A percentile compares a stretch with the other conserved stretches of the same genome.
These are phyloP conservation scores for Hirtodrosophila trivittata DNA, from an alignment of 2,888 invertebrate genomes.

Conservation along the genomic window DNA sequence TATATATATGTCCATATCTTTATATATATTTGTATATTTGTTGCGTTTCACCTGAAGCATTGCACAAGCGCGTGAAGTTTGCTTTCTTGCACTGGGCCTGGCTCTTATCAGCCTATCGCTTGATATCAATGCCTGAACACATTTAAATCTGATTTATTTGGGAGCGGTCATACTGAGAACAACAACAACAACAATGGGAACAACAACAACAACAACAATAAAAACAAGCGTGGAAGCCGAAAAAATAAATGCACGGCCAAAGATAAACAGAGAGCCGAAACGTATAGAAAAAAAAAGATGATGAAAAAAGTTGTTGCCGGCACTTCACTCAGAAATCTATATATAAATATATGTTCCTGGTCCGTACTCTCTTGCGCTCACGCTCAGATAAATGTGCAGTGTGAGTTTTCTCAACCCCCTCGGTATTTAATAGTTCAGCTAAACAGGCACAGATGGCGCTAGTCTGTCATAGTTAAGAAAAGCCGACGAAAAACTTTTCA, in stretches of 20 bases:
- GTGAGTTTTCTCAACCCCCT: conserved; percentile 27
- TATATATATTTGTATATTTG: too few species aligned
- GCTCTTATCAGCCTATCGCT: not conserved
- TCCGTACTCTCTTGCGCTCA: too few species aligned
- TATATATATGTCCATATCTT: too few species aligned
- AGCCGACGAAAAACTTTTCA: conserved; percentile 8
- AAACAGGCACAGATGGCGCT: conserved; percentile 61
- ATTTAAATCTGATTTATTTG: conserved; percentile 30
- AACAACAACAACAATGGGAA: conserved; percentile 37
- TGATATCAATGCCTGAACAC: not conserved
- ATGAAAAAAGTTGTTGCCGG: conserved; percentile 41
- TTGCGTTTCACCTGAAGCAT: too few species aligned
- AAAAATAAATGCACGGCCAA: conserved; percentile 52
- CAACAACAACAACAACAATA: conserved; percentile 12
- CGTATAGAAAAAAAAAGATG: conserved; percentile 27
- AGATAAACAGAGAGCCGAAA: conserved; percentile 68
- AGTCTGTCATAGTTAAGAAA: conserved; percentile 33
- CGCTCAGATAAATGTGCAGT: conserved; percentile 50
- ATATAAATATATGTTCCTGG: too few species aligned
- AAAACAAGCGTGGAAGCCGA: conserved; percentile 23
- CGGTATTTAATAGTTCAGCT: conserved; percentile 40
- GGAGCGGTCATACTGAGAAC: conserved; percentile 62
- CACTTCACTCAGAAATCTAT: conserved; percentile 22
- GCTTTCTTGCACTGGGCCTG: too few species aligned
- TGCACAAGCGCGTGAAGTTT: too few species aligned